Base-by-base conservation (phyloP, 2,113 vertebrate species). In the Dinomys branickii region DNA sequence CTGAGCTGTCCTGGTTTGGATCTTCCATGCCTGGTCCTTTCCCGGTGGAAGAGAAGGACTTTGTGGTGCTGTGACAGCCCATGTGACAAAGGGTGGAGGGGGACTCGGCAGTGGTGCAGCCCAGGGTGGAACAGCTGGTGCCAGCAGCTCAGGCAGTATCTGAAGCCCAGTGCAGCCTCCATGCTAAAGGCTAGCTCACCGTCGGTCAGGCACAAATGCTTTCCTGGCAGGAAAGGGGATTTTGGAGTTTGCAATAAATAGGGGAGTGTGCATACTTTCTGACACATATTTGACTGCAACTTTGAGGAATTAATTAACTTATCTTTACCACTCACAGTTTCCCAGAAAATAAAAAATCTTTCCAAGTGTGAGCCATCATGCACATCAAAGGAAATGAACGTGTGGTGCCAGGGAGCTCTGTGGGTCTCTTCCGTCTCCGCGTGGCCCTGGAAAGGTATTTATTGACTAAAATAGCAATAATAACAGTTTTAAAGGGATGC, bases 331-430 rank as follows among this genome's bases (percentile, higher is more conserved):
- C 83, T 85, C 44, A 59, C 50, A 24, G 33, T 96, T 97, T 92
- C 81, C 85, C 50, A 90, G 75, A 87, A 94, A 90, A 92, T 94
- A 87, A 88, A 90, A 90, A 95, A 73, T 78, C 20, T 71, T 85
- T 73, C 65, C 80, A 65, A 91, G 56, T 35, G 35, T 30, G 90
- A 85, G 35, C n/a, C 44, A 33, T 7, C 22, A 81, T 77, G 87
- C 63, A 61, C 16, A 44, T 38, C 82, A 67, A 52, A 61, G 59
- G 56, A 88, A 88, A 80, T 52, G n/a, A 35, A 67, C 81, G 50
- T 83, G 6, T 11, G 3, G 44, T 35, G 52, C 24, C 33, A 41
- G 20, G 1, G 28, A 20, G 9, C 26, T 63, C 41, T 13, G 0
- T 24, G 26, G 10, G 14, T 12, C 26, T 87, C 10, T 11, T 91